Percentiles rank a stretch among this genome's conserved stretches.
Conservation (phyloP, 2,797 vertebrate genomes). For the Morelia viridis region DNA sequence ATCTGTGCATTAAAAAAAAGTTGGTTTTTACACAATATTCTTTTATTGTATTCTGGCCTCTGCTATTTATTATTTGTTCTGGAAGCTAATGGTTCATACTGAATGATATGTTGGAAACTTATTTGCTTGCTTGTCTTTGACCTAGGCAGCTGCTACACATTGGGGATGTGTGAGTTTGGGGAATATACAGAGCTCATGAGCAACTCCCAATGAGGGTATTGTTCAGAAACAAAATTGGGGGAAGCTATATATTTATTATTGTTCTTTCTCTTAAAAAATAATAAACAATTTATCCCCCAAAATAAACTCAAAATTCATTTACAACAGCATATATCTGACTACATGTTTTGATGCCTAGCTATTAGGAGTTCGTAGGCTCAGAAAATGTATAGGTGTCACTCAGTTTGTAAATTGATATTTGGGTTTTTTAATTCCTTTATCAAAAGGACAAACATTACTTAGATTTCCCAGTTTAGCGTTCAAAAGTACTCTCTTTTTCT, state of each 20-base stretch:
- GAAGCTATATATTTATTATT: neutral
- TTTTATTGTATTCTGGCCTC: neutral
- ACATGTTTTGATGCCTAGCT: neutral
- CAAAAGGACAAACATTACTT: neutral
- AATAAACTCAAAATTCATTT: neutral
- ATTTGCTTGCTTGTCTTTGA: neutral
- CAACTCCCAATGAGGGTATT: neutral
- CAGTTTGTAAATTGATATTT: neutral
- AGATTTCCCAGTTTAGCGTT: neutral
- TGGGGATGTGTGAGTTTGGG: neutral
- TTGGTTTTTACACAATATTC: neutral
- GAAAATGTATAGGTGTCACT: neutral
- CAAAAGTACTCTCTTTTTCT: neutral
- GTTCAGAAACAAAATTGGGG: neutral
- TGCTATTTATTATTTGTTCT: neutral
- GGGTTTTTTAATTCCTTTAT: neutral
- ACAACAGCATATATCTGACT: neutral
- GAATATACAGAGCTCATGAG: neutral
- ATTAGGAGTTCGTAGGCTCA: neutral
- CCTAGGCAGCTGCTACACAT: neutral
- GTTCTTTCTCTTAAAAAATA: neutral
- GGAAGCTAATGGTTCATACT: neutral
- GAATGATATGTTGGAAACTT: neutral
- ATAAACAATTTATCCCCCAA: neutral
- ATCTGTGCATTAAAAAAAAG: neutral